Base-by-base conservation (phyloP, 2,888 invertebrate species). In the Dryocosmus kuriphilus region DNA sequence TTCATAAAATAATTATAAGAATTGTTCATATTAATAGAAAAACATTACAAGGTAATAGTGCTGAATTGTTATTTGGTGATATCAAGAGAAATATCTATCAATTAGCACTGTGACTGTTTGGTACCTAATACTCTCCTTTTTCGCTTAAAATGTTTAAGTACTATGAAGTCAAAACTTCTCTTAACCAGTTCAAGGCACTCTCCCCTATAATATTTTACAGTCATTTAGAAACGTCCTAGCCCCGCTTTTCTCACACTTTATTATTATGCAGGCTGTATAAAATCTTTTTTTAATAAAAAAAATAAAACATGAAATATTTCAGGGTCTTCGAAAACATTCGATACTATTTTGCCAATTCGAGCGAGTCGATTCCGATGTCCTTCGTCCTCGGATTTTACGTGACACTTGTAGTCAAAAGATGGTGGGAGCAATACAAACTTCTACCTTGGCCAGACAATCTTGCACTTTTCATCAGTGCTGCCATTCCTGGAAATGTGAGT, bases 381-480 rank as follows among this genome's bases (percentile, higher is more conserved):
- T 98, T 98, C 93, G 97, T 98, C 76, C 94, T 98, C 85, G 98
- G 98, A 79, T 98, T 98, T 93, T 98, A 98, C 93, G 98, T 98
- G 83, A 96, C 96, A 88, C 94, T 98, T 86, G 96, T 98, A 75
- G 97, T 98, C 85, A 96, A 96, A 89, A 94, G 98, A 87, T 98
- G 98, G 98, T 98, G 98, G 98, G 97, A 97, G 90, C 98, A 98
- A 91, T 98, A 98, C 93, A 95, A 96, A 92, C 93, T 97, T 81
- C 93, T 98, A 83, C 98, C 98, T 7, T 98, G 98, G 97, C 98
- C 98, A 0, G 98, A 98, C 92, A 97, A 97, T 81, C 93, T 97
- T 86, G 97, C 97, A 63, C 94, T 98, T 82, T 98, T 97, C 92
- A 96, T 98, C 92, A 97, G 97, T 87, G 97, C 98, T 9, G 97